These are phyloP conservation scores for Fissipunctia ypsillon DNA, from an alignment of 2,888 invertebrate genomes.

Conservation along the genomic window DNA sequence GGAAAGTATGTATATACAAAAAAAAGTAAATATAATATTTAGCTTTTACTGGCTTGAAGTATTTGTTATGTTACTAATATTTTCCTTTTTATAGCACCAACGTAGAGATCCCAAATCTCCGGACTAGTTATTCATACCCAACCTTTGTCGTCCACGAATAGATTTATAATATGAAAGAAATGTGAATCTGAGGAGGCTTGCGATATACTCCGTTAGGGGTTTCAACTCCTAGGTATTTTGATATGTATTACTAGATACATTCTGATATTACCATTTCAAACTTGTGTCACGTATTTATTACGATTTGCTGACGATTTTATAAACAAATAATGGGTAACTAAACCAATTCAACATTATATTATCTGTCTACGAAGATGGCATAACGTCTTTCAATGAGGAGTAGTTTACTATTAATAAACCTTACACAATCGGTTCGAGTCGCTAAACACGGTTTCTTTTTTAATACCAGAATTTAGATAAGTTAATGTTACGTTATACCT, in stretches of 20 bases:
- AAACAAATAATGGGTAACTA: too few relatives aligned
- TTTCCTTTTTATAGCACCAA: conserved; percentile 34
- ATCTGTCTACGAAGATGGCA: neutral
- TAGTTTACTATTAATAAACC: neutral
- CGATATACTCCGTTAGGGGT: conserved; percentile 2
- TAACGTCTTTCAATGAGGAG: neutral
- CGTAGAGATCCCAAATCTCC: conserved; percentile 40
- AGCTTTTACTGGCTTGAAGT: neutral
- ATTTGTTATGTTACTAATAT: conserved; percentile 36
- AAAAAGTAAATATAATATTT: neutral
- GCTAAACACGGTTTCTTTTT: too few relatives aligned
- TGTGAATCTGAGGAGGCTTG: conserved; percentile 32
- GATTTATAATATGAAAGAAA: conserved; percentile 62
- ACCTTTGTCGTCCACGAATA: conserved; percentile 58
- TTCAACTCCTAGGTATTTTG: conserved; percentile 20
- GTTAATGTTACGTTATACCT: too few relatives aligned
- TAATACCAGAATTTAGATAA: too few relatives aligned
- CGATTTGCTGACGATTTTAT: neutral
- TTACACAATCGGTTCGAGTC: too few relatives aligned
- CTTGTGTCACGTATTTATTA: neutral
- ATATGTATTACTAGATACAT: conserved; percentile 17
- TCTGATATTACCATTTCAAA: conserved; percentile 14
- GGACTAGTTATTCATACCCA: conserved; percentile 56
- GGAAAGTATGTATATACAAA: neutral
- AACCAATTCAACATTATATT: neutral